Conservation (phyloP, 2,797 vertebrate species). For the Clarias platycephalus region DNA sequence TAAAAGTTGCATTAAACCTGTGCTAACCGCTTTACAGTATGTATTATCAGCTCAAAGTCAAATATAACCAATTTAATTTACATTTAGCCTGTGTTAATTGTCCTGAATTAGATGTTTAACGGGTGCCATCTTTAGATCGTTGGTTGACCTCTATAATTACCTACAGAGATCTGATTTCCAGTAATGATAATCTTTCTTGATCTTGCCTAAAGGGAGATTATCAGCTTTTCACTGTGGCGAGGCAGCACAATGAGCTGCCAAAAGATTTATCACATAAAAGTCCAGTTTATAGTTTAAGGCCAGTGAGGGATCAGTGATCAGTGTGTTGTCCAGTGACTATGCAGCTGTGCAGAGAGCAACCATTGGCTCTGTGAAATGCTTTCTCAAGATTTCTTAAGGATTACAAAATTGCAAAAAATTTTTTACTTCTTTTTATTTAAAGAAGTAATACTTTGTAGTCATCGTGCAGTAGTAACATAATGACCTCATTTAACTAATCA, state of each 20-base stretch:
- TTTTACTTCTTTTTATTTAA: no score
- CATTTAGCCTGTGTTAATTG: not conserved
- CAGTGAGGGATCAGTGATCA: not conserved
- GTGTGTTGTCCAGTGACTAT: not conserved
- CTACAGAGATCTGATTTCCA: not conserved
- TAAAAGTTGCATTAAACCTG: not conserved
- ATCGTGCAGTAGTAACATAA: not conserved
- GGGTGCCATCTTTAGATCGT: not conserved
- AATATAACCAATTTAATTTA: not conserved
- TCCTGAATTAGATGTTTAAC: not conserved
- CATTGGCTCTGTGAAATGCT: not conserved
- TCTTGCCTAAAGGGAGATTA: not conserved
- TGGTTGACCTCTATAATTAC: not conserved
- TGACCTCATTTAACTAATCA: not conserved
- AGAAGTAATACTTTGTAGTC: not conserved
- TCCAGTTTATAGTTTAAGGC: not conserved
- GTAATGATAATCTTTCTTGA: not conserved
- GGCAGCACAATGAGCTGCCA: not conserved
- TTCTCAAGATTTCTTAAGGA: not conserved
- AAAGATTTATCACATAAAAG: not conserved
- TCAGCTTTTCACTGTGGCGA: not conserved
- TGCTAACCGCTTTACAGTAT: not conserved
- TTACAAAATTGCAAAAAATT: not conserved
- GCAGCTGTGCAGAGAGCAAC: not conserved
- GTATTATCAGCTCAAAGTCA: conserved; percentile 5